Percentiles rank a stretch among this genome's conserved stretches.
phyloP scores from a whole-genome alignment of 2,888 invertebrate species.

The Leucophenga maculata region DNA sequence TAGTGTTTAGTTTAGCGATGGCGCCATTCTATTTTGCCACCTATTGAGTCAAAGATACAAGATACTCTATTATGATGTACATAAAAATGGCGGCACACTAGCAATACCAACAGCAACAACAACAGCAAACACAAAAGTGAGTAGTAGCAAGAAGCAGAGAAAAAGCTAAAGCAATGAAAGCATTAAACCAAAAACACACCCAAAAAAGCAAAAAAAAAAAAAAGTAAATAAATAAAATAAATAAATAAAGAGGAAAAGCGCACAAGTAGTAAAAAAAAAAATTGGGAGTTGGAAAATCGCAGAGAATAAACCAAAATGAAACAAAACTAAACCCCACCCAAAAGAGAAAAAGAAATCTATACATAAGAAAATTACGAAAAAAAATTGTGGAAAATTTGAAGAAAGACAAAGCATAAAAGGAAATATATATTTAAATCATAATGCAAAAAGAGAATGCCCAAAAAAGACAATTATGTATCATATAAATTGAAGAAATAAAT shows the following conservation, averaged over 20 bases:
- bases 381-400: constrained; percentile 18
- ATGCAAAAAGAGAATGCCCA: neutral
- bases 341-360: neutral
- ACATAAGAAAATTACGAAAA: constrained; percentile 2
- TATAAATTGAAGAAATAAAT: neutral
- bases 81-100: constrained; percentile 52
- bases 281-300: constrained; percentile 16
- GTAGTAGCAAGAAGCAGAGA: constrained; percentile 21
- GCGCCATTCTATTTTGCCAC: no score
- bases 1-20: constrained; percentile 3
- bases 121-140: constrained; percentile 20
- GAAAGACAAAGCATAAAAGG: constrained; percentile 51
- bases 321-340: constrained; percentile 10
- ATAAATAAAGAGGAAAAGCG: constrained; percentile 12
- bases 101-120: neutral
- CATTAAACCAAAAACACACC: constrained; percentile 48
- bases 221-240: constrained; percentile 10
- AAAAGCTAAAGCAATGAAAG: neutral
- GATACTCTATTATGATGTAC: constrained; percentile 35
- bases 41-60: constrained; percentile 11
- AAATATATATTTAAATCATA: constrained; percentile 21
- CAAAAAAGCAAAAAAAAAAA: constrained; percentile 36
- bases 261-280: constrained; percentile 20
- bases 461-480: constrained; percentile 28
- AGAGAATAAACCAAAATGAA: constrained; percentile 21